A percentile compares a stretch with the other conserved stretches of the same genome.
Conservation (phyloP, 53 echinoderm and acorn worm species). For the Zoroaster sp. region DNA sequence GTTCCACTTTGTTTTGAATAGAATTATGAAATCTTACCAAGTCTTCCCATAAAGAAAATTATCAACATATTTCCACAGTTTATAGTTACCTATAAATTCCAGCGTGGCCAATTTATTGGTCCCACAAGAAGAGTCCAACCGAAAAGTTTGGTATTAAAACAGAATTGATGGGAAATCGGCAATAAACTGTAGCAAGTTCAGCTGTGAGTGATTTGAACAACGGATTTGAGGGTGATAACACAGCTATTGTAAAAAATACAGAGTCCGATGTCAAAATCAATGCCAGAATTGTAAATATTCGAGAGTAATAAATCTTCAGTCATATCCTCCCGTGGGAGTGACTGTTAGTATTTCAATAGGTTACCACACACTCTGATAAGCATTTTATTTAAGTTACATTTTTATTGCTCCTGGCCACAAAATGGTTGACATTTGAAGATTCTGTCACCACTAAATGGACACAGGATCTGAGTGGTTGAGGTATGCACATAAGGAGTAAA, state of each 20-base stretch:
- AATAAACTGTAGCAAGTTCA: constrained; percentile 1
- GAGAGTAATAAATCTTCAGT: background rate
- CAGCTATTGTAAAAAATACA: background rate
- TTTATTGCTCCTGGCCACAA: background rate
- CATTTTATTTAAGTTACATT: background rate
- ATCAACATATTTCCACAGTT: constrained; percentile 11
- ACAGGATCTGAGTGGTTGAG: background rate
- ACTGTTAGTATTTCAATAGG: background rate
- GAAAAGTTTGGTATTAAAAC: background rate
- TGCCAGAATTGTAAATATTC: background rate
- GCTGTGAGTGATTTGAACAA: background rate
- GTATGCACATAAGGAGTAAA: too few relatives aligned
- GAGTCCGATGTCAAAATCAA: background rate
- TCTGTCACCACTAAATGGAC: background rate
- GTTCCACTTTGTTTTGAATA: background rate
- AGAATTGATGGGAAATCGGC: background rate
- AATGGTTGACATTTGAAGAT: background rate
- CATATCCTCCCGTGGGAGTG: background rate
- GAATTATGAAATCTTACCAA: background rate
- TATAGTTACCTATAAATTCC: constrained; percentile 35
- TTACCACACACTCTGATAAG: constrained; percentile 11
- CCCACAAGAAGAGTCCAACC: background rate
- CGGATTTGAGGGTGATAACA: background rate
- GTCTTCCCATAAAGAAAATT: background rate
- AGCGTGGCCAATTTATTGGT: background rate